Evolutionary conservation across 1,140 invertebrate genomes (phyloP), one percentile per base, ranked within the genome.

Genomic region (Carposina sasakii): DNA sequence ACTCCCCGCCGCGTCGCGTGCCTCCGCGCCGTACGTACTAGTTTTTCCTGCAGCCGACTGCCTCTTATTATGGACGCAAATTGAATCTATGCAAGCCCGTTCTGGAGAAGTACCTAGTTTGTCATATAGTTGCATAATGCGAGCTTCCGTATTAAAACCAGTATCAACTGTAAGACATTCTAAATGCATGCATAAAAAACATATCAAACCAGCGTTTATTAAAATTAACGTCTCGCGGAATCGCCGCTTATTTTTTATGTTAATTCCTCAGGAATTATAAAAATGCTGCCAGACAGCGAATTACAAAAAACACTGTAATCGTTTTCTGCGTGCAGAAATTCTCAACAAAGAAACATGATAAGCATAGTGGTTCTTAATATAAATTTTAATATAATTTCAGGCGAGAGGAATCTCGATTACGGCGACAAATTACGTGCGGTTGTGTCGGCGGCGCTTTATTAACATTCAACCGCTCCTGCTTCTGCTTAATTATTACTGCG

Each of bases 361-460:
- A n/a, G n/a, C n/a, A n/a, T n/a, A n/a, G n/a, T n/a, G n/a, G n/a
- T n/a, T 58, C 39, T 57, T 57, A 59, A 63, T 55, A 68, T 64
- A 71, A 67, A 54, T 51, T 71, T 62, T 63, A 58, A 64, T 69
- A 63, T 74, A 69, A 72, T 68, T 76, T 67, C 44, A 50, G 56
- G 52, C 48, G 60, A 50, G 59, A 65, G 67, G 75, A 71, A 79
- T 72, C 55, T 63, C 57, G 62, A 67, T 70, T 71, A 71, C 64
- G 64, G 68, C 67, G 72, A 71, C 70, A 79, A 78, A 77, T 79
- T 71, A 60, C 45, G 60, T 68, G 71, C 68, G 66, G 70, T 56
- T 50, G 57, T 48, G 48, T 49, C 43, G 31, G 39, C 37, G 52
- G 47, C 12, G 33, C 3, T 69, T 68, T 58, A 70, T 68, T 69